phyloP scores from a whole-genome alignment of 2,797 vertebrate species.

The Protonibea diacanthus region DNA sequence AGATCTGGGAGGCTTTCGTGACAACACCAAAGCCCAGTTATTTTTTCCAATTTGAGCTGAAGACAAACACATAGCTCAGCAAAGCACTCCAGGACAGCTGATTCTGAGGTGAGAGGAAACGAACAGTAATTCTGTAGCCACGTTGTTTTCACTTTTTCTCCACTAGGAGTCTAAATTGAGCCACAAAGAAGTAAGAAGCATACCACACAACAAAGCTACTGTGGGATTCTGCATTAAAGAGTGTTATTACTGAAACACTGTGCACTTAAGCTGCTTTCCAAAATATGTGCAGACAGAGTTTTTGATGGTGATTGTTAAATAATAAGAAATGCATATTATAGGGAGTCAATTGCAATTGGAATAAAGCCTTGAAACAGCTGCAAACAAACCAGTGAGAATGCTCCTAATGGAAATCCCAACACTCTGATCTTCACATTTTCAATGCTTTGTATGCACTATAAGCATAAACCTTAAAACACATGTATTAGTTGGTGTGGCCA shows the following conservation, averaged over 20 bases:
- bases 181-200: slow-evolving; percentile 14
- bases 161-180: slow-evolving; percentile 60
- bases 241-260: not conserved
- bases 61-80: slow-evolving; percentile 27
- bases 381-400: slow-evolving; percentile 49
- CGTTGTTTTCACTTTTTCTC: slow-evolving; percentile 34
- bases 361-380: slow-evolving; percentile 60
- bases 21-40: slow-evolving; percentile 34
- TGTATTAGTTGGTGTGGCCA: slow-evolving; percentile 50
- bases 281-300: slow-evolving; percentile 45
- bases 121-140: not conserved
- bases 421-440: slow-evolving; percentile 48
- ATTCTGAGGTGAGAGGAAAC: slow-evolving; percentile 8
- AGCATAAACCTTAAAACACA: slow-evolving; percentile 12
- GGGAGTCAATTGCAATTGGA: slow-evolving; percentile 50
- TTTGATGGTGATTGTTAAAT: slow-evolving; percentile 47
- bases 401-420: slow-evolving; percentile 42
- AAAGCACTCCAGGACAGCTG: slow-evolving; percentile 37
- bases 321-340: slow-evolving; percentile 39
- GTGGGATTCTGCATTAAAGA: not conserved
- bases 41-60: slow-evolving; percentile 38
- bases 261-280: slow-evolving; percentile 24
- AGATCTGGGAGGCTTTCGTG: slow-evolving; percentile 53
- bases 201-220: not conserved
- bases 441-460: slow-evolving; percentile 4